Evolutionary conservation across 1,140 invertebrate genomes (phyloP), one percentile per base, ranked within the genome.

Genomic region (Meloidogyne exigua): DNA sequence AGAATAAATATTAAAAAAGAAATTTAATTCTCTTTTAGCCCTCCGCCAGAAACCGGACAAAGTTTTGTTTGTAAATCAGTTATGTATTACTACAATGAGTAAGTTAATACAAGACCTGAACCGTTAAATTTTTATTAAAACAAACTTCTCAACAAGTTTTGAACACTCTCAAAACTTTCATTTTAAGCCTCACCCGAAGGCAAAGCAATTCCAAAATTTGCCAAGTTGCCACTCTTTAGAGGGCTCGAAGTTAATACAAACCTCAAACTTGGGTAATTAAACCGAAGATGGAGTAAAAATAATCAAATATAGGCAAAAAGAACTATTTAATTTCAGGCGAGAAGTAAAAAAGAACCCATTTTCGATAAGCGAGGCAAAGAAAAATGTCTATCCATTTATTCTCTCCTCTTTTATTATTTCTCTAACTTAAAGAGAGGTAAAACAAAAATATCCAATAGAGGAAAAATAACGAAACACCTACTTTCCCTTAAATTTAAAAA

Each of bases 81-180:
- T 15, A 87, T 87, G 85, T 87, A 87, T 74, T 87, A 87, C 71
- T 87, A 87, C 79, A 87, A 87, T 57, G 85, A 87, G 72, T 73
- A 65, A 73, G 72, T 57, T 7, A 39, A 9, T 39, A 7, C 4
- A 39, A 9, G 2, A 32, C 2, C 2, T 32, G 28, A 32, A 3
- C 7, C 2, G 7, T 2, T 32, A 32, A 32, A 32, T 32, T 32
- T 32, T 32, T 3, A 3, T n/a, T n/a, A 32, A 32, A 32, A 32
- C 28, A 32, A 32, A 32, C 28, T 3, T 32, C n/a, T n/a, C n/a
- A n/a, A n/a, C n/a, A n/a, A n/a, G n/a, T n/a, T n/a, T n/a, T n/a
- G n/a, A n/a, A n/a, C n/a, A n/a, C n/a, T n/a, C n/a, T n/a, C n/a
- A n/a, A 10, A 39, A 9, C 3, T 7, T 39, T 10, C 4, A 39